These are phyloP conservation scores for Spheniscus humboldti DNA, from an alignment of 2,797 vertebrate genomes.

Conservation along the genomic window DNA sequence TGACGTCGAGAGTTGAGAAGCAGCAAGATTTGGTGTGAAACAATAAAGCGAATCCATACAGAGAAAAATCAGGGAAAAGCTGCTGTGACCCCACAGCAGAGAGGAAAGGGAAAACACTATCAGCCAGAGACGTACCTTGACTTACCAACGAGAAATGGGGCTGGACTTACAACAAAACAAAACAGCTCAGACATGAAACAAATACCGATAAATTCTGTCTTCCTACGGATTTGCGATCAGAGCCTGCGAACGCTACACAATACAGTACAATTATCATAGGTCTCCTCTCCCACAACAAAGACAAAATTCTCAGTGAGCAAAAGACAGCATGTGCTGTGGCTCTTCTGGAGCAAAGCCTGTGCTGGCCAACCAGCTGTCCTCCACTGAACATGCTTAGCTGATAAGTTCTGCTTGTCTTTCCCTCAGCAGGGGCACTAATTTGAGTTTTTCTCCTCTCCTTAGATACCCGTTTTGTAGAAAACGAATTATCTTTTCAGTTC, in stretches of 20 bases:
- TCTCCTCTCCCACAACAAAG: neutral
- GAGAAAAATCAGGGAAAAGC: neutral
- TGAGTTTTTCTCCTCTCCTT: neutral
- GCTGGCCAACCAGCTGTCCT: conserved; percentile 8
- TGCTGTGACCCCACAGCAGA: neutral
- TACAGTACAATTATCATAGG: neutral
- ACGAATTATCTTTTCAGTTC: neutral
- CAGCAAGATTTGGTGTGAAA: neutral
- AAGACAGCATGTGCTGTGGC: neutral
- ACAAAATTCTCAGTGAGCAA: neutral
- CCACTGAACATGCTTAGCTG: neutral
- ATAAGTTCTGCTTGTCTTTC: neutral
- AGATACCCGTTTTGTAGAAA: neutral
- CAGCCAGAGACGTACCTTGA: neutral
- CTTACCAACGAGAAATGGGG: neutral
- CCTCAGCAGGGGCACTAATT: neutral
- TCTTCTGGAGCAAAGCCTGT: neutral
- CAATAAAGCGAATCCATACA: neutral
- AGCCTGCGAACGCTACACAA: neutral
- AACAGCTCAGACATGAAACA: neutral
- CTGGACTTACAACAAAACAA: neutral
- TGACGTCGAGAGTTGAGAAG: neutral
- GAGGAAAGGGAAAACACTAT: neutral
- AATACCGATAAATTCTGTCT: neutral
- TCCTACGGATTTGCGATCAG: neutral